A percentile compares a stretch with the other conserved stretches of the same genome.
phyloP scores from a whole-genome alignment of 2,888 invertebrate species.

The Dicranocentrus wangi region DNA sequence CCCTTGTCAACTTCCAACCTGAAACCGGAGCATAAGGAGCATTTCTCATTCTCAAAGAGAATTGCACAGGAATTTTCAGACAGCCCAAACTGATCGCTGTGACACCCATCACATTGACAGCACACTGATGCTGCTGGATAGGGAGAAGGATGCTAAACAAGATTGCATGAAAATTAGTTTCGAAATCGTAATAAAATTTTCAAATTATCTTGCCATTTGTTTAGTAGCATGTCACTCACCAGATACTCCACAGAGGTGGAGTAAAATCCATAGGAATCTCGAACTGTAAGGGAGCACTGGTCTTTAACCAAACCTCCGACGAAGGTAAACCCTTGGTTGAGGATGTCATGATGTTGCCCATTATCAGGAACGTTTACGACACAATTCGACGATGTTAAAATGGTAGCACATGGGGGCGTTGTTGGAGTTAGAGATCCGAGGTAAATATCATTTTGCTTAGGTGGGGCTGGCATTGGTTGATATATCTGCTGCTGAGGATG shows the following conservation, averaged over 20 bases:
- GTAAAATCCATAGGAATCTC: constrained; percentile 20
- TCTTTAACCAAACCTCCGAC: not conserved
- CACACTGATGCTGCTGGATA: constrained; percentile 26
- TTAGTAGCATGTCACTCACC: not conserved
- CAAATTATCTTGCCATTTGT: too few relatives aligned
- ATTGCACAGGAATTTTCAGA: constrained; percentile 44
- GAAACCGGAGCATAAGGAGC: constrained; percentile 39
- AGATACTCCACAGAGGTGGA: not conserved
- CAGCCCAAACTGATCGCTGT: not conserved
- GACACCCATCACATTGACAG: constrained; percentile 54
- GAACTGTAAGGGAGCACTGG: constrained; percentile 28
- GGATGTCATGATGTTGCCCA: not conserved
- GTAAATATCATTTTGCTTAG: not conserved
- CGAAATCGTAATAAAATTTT: not conserved
- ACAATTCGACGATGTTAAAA: constrained; percentile 27
- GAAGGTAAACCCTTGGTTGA: not conserved
- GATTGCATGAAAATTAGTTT: too few relatives aligned
- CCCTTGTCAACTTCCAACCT: constrained; percentile 28
- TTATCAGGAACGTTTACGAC: constrained; percentile 16
- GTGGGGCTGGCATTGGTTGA: too few relatives aligned
- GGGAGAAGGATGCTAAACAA: not conserved
- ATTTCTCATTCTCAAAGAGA: constrained; percentile 44
- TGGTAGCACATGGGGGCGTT: constrained; percentile 23
- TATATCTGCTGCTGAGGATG: too few relatives aligned
- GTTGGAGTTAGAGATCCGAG: not conserved